Evolutionary conservation across 2,113 vertebrate genomes (phyloP).

Genomic region (Cyprichromis sp.): DNA sequence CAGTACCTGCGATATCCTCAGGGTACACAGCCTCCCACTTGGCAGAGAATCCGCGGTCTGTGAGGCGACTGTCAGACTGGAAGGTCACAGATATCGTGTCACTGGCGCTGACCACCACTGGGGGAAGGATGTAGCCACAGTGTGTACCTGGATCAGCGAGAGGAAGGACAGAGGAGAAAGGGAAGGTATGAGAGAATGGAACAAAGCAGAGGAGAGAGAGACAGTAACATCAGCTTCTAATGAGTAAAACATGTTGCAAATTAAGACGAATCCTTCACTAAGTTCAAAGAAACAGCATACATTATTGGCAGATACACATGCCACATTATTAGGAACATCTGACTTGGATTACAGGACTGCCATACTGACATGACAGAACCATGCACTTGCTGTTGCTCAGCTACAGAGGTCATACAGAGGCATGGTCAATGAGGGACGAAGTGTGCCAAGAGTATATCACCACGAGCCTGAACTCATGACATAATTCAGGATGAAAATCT

Average conservation of each 20-base stretch:
- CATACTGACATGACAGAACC: not conserved
- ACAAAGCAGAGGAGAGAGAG: not conserved
- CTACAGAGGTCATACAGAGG: not conserved
- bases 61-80: slow-evolving; percentile 62
- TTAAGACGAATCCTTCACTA: not conserved
- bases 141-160: slow-evolving; percentile 55
- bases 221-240: not conserved
- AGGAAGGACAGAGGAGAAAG: not conserved
- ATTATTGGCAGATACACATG: not conserved
- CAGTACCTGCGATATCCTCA: slow-evolving; percentile 69
- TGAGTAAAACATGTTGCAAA: not conserved
- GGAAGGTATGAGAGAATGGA: not conserved
- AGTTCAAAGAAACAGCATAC: not conserved
- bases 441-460: not conserved
- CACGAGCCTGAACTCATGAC: not conserved
- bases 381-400: not conserved
- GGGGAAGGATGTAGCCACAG: slow-evolving; percentile 68
- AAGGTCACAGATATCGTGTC: slow-evolving; percentile 64
- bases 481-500: not conserved
- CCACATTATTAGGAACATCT: not conserved
- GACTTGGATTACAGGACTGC: not conserved
- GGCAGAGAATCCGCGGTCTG: slow-evolving; percentile 68
- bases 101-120: slow-evolving; percentile 62
- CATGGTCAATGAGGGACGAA: not conserved
- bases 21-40: slow-evolving; percentile 72